phyloP scores from a whole-genome alignment of 2,113 vertebrate genomes.

The Girardinichthys multiradiatus region DNA sequence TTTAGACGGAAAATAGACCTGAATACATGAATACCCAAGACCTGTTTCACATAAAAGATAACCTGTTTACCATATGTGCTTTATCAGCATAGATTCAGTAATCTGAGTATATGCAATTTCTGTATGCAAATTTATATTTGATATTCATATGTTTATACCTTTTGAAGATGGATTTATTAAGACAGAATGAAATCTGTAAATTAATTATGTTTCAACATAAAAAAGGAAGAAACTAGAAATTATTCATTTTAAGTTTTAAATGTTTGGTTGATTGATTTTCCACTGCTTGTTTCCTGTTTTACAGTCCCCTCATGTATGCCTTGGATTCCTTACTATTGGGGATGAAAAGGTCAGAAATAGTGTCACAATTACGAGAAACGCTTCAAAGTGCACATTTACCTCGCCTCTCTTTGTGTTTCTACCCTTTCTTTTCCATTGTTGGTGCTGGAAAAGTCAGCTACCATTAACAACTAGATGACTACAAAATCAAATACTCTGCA shows the following conservation, averaged over 20 bases:
- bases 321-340: neutral
- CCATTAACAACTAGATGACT: conserved; percentile 11
- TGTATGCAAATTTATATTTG: neutral
- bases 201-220: neutral
- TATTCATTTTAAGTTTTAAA: neutral
- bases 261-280: neutral
- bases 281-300: neutral
- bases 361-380: conserved; percentile 30
- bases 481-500: conserved; percentile 14
- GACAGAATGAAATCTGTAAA: neutral
- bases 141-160: neutral
- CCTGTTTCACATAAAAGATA: no score
- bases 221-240: neutral
- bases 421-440: neutral
- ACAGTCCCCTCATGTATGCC: neutral
- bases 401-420: neutral
- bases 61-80: no score
- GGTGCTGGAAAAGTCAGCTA: neutral
- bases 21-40: no score
- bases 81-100: no score
- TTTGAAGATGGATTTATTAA: neutral
- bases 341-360: neutral
- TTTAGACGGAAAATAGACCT: no score
- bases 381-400: neutral
- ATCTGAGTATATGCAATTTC: neutral